Evolutionary conservation across 2,888 invertebrate genomes (phyloP).

Genomic region (Dasysyrphus albostriatus): DNA sequence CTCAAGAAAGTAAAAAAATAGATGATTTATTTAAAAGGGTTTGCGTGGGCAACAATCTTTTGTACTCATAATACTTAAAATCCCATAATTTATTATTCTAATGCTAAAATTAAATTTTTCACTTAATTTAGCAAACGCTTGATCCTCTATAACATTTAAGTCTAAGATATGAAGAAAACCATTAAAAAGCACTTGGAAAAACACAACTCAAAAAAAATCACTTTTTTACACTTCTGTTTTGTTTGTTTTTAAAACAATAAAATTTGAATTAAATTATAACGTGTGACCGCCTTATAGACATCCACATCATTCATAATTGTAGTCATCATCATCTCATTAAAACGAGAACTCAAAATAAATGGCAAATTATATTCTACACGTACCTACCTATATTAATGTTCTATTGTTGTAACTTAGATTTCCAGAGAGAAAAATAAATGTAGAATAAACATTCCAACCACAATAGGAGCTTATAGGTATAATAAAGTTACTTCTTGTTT

Average conservation of each 20-base stretch:
- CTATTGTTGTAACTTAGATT: neutral
- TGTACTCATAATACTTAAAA: neutral
- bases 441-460: neutral
- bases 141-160: neutral
- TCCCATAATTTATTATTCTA: neutral
- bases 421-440: neutral
- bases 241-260: neutral
- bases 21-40: neutral
- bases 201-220: neutral
- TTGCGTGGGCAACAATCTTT: neutral
- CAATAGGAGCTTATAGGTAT: neutral
- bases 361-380: conserved; percentile 13
- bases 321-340: conserved; percentile 30
- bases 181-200: conserved; percentile 22
- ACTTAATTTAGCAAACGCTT: neutral
- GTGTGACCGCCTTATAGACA: conserved; percentile 11
- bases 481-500: conserved; percentile 23
- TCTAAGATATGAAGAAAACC: neutral
- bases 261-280: conserved; percentile 28
- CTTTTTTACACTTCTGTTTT: neutral
- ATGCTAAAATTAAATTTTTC: neutral
- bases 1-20: neutral
- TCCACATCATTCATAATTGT: conserved; percentile 27
- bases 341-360: conserved; percentile 20
- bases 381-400: conserved; percentile 3